Evolutionary conservation across 2,113 vertebrate species (phyloP), one percentile per base, ranked within the genome.

Genomic region (Xenopus laevis): DNA sequence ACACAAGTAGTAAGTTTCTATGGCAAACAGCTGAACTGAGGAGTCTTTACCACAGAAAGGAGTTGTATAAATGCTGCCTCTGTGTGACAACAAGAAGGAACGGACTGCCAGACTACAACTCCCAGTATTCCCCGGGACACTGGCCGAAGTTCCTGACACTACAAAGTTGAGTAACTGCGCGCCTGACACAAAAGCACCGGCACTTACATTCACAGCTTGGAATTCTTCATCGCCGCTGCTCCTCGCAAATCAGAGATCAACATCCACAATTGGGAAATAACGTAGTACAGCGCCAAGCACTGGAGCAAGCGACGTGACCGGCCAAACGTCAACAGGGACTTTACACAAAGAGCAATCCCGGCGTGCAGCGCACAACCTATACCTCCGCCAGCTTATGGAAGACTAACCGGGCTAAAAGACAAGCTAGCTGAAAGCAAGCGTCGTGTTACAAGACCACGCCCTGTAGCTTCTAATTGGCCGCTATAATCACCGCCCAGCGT

Each of bases 191-290:
- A 71, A 52, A 74, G 13, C 61, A 64, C 11, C 61, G 21, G 18
- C 72, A 74, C 72, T 74, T 74, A 74, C 72, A 68, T 66, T 74
- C 40, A 68, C 72, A 61, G 45, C 40, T 45, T 65, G 65, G 44
- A 23, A 61, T 61, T 68, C 53, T 61, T 68, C 53, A 47, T 65
- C 72, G 63, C 52, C n/a, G 47, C 47, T 16, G 40, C 44, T 50
- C 15, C 23, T 27, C 1, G 10, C 12, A 50, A 50, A 13, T 5
- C 47, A 50, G 1, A 50, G 15, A 4, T 20, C 2, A 21, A 71
- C 59, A 30, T 17, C 21, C 15, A 13, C 47, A 50, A 50, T 4
- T 10, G 11, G 11, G 12, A 50, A 16, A 50, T 50, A 50, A 47
- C 13, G 46, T 47, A 12, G 46, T 12, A 13, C 4, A 9, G 10